Base-by-base conservation (phyloP, 2,113 vertebrate species). In the Thermophis baileyi region DNA sequence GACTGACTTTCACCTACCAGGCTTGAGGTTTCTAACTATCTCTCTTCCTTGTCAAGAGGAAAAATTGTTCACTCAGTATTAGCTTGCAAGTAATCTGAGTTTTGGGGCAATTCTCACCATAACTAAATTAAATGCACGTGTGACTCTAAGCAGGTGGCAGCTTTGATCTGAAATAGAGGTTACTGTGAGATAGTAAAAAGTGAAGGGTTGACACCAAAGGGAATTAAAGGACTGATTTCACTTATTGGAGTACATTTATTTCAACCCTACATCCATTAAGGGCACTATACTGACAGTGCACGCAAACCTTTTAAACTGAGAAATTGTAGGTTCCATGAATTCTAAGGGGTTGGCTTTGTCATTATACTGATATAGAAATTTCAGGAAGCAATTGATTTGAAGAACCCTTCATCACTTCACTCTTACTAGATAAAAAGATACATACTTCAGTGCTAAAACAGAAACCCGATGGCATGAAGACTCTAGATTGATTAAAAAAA, bases 111-210 rank as follows among this genome's bases (percentile, higher is more conserved):
- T 0, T 90, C 94, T 96, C 95, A 95, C 95, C 95, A 93, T 93
- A 94, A 96, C 95, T 96, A 95, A 96, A 97, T 97, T 96, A 96
- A 96, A 96, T 95, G 93, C 92, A 97, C 89, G 91, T 92, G 87
- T 88, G 92, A 94, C 95, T 96, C 22, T 14, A 93, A 94, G 94
- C 92, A 97, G 92, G 94, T 97, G 96, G 94, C 96, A 97, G 96
- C 94, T 97, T 96, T 97, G 96, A 97, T 97, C 96, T 97, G 96
- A 89, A 96, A 92, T 96, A 94, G 89, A 95, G 95, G 94, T 93
- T 86, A 94, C 95, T 97, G 96, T 91, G 94, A 96, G 95, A 96
- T 94, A 94, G 95, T 50, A 96, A 96, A 96, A 97, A 96, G 96
- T 96, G 96, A 96, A 95, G 6, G 89, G 85, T 95, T 90, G 92